A percentile compares a stretch with the other conserved stretches of the same genome.
Evolutionary conservation across 2,888 invertebrate genomes (phyloP).

Genomic region (Eucriotettix oculatus): DNA sequence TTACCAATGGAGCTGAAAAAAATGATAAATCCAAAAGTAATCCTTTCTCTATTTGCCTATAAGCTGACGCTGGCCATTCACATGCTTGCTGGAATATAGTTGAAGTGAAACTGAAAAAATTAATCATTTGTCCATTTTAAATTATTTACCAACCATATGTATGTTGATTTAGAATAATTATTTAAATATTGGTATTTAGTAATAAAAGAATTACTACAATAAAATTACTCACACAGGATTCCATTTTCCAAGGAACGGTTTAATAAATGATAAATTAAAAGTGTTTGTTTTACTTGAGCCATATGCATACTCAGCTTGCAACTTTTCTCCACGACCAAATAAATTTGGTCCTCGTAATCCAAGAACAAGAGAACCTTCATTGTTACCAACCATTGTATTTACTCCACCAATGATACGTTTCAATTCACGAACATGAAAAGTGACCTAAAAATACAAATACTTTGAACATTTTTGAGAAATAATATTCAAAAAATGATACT

Average conservation of each 20-base stretch:
- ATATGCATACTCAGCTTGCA: constrained; percentile 69
- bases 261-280: constrained; percentile 60
- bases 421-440: constrained; percentile 71
- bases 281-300: constrained; percentile 70
- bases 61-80: constrained; percentile 69
- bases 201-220: constrained; percentile 19
- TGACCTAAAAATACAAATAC: constrained; percentile 38
- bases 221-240: constrained; percentile 42
- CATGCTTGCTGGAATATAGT: constrained; percentile 60
- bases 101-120: constrained; percentile 41
- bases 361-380: constrained; percentile 70
- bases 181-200: not conserved
- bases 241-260: constrained; percentile 62
- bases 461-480: not conserved
- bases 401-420: constrained; percentile 69
- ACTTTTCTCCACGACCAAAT: constrained; percentile 69
- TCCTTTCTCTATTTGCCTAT: constrained; percentile 62
- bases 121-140: not conserved
- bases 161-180: not conserved
- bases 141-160: not conserved
- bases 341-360: constrained; percentile 67
- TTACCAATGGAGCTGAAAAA: not conserved
- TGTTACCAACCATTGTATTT: constrained; percentile 77
- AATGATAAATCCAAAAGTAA: constrained; percentile 52
- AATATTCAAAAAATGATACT: not conserved